These are phyloP conservation scores for Eulemur rufifrons DNA, from an alignment of 2,113 vertebrate species.

Conservation along the genomic window DNA sequence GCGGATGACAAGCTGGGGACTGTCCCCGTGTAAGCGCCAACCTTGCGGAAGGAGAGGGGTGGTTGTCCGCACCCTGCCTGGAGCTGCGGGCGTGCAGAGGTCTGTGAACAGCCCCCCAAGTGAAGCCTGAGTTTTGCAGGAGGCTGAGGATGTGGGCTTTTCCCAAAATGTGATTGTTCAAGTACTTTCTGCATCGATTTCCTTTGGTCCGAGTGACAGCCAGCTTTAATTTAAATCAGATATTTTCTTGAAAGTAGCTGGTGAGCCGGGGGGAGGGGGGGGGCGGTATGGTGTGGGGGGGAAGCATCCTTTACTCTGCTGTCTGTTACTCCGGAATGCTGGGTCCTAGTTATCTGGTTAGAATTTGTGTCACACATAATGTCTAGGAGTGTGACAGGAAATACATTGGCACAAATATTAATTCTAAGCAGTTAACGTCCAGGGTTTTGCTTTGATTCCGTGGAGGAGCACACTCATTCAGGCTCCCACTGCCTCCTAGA, in stretches of 20 bases:
- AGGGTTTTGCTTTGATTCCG: conserved; percentile 7
- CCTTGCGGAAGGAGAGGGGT: neutral
- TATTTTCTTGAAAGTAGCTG: neutral
- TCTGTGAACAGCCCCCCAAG: neutral
- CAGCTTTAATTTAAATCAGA: conserved; percentile 26
- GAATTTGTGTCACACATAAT: neutral
- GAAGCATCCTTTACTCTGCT: neutral
- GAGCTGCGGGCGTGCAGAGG: neutral
- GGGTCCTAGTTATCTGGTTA: neutral
- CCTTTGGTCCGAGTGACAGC: neutral
- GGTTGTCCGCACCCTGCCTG: neutral
- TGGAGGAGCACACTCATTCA: neutral
- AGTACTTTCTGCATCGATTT: neutral
- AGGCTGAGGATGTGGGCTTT: neutral
- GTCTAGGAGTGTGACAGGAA: neutral
- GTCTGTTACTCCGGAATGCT: neutral
- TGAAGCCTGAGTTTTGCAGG: neutral
- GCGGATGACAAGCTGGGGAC: neutral
- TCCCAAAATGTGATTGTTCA: neutral
- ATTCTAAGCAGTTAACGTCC: neutral
- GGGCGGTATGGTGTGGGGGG: neutral
- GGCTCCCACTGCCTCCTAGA: neutral
- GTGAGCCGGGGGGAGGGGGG: no score
- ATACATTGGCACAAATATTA: neutral
- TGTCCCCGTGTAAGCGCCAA: neutral